Conservation (phyloP, 2,797 vertebrate genomes). For the Limnodromus scolopaceus region DNA sequence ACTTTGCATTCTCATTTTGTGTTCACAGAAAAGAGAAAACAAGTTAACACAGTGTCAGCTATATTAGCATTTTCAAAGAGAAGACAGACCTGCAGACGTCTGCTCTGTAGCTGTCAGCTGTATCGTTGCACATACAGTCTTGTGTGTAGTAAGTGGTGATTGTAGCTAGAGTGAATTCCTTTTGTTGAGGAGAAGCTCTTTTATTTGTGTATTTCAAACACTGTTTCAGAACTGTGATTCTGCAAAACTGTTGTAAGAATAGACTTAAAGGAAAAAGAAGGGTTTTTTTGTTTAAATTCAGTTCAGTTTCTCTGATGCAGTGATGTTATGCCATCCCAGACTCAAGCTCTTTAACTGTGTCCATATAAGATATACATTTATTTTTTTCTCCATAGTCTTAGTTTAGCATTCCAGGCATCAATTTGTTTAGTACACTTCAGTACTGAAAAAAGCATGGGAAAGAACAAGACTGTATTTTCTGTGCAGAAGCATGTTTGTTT, state of each 20-base stretch:
- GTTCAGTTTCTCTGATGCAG: background rate
- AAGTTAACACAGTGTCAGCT: background rate
- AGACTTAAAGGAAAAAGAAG: background rate
- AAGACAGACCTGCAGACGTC: background rate
- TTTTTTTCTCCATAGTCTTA: background rate
- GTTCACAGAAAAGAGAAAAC: conserved; percentile 2
- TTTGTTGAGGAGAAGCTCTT: background rate
- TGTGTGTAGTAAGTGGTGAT: background rate
- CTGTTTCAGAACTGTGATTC: background rate
- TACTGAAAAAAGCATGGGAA: background rate
- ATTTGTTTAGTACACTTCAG: background rate
- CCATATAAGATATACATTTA: accelerated
- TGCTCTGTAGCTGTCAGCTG: background rate
- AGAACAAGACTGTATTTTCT: background rate
- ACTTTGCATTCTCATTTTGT: conserved; percentile 39
- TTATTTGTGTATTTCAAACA: background rate
- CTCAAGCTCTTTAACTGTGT: background rate
- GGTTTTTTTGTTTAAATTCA: background rate
- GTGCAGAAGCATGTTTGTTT: background rate
- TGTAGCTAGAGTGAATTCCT: background rate
- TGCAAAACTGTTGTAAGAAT: background rate
- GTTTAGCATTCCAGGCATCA: background rate
- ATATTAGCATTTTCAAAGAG: conserved; percentile 23
- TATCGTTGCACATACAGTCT: background rate
- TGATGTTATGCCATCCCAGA: background rate